These are phyloP conservation scores for Diceros bicornis DNA, from an alignment of 2,797 vertebrate species.

Conservation along the genomic window DNA sequence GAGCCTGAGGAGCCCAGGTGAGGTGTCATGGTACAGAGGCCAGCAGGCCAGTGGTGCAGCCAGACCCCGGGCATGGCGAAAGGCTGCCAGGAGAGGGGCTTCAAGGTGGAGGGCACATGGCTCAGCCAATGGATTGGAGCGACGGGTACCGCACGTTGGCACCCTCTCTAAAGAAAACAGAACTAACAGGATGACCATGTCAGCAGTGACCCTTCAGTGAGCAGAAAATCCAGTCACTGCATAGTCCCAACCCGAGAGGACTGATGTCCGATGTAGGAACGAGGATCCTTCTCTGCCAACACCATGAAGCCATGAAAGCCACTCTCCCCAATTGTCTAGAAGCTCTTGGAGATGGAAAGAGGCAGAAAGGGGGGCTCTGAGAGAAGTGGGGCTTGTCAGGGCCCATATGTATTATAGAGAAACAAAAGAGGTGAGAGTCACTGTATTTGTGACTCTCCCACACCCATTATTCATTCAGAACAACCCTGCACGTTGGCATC, in stretches of 20 bases:
- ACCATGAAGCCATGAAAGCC: not conserved
- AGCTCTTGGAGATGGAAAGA: not conserved
- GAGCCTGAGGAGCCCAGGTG: not conserved
- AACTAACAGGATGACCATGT: not conserved
- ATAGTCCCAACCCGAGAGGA: not conserved
- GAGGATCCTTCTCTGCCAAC: not conserved
- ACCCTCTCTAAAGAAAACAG: not conserved
- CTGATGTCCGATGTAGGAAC: not conserved
- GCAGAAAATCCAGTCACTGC: too few species aligned
- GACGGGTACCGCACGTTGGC: accelerated
- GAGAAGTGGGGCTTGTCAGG: not conserved
- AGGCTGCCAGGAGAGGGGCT: not conserved
- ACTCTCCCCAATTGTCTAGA: not conserved
- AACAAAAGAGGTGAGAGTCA: not conserved
- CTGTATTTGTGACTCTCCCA: not conserved
- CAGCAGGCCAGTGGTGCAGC: not conserved
- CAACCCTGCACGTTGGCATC: not conserved
- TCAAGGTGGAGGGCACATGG: not conserved
- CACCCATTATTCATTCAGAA: not conserved
- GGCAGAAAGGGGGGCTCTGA: not conserved
- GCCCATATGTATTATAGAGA: not conserved
- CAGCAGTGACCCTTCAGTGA: not conserved
- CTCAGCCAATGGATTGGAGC: not conserved
- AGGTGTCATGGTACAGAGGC: not conserved
- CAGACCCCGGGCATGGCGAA: not conserved